Percentiles rank a stretch among this genome's conserved stretches.
Evolutionary conservation across 2,888 invertebrate species (phyloP).

Genomic region (Drosophila tanythrix): DNA sequence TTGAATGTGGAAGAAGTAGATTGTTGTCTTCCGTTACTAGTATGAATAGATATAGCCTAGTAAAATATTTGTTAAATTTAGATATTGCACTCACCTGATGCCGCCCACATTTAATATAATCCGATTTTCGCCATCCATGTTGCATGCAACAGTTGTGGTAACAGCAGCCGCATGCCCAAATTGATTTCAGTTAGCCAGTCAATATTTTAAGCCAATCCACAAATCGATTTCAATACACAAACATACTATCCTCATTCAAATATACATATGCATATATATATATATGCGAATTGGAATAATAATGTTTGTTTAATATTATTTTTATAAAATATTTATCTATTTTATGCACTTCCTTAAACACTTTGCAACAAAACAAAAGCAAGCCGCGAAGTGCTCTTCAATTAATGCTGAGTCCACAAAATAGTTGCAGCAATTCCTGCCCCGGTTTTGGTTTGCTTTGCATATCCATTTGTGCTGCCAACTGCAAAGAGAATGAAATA

Average conservation of each 20-base stretch:
- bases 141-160: slow-evolving; percentile 76
- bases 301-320: not conserved
- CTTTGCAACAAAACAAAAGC: slow-evolving; percentile 8
- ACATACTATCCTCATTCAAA: not conserved
- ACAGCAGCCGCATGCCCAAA: slow-evolving; percentile 75
- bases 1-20: too few relatives aligned
- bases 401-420: slow-evolving; percentile 38
- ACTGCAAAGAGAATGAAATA: slow-evolving; percentile 51
- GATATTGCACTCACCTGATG: slow-evolving; percentile 87
- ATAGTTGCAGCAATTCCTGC: slow-evolving; percentile 8
- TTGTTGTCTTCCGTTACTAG: too few relatives aligned
- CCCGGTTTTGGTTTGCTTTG: slow-evolving; percentile 27
- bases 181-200: slow-evolving; percentile 32
- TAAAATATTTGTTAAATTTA: not conserved
- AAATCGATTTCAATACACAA: slow-evolving; percentile 5
- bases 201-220: slow-evolving; percentile 17
- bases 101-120: slow-evolving; percentile 97
- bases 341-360: slow-evolving; percentile 7
- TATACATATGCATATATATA: not conserved
- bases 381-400: slow-evolving; percentile 39
- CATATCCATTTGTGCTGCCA: slow-evolving; percentile 44
- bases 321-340: not conserved
- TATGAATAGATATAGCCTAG: not conserved
- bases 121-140: slow-evolving; percentile 96
- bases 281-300: slow-evolving; percentile 1